These are phyloP conservation scores for Phodopus roborovskii DNA, from an alignment of 2,113 vertebrate genomes.

Conservation along the genomic window DNA sequence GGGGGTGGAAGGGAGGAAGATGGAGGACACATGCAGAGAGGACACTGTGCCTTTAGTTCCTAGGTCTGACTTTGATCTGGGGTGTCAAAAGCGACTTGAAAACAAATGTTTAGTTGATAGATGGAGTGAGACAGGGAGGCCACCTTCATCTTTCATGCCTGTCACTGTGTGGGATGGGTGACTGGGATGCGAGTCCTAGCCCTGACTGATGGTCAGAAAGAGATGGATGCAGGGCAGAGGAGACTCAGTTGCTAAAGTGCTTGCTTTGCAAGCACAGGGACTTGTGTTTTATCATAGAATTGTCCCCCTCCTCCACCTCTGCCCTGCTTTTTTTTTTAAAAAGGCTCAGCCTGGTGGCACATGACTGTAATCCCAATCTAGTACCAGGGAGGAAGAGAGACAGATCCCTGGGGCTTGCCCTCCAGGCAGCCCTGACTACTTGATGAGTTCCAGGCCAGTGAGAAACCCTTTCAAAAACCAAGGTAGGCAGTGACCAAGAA, in stretches of 20 bases:
- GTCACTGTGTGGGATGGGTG: neutral
- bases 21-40: accelerated
- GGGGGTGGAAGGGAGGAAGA: neutral
- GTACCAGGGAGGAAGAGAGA: neutral
- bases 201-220: neutral
- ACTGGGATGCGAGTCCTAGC: neutral
- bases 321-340: neutral
- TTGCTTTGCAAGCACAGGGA: neutral
- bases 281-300: neutral
- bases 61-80: neutral
- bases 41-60: neutral
- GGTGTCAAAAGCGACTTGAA: slow-evolving; percentile 42
- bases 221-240: neutral
- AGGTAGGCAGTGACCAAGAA: neutral
- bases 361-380: neutral
- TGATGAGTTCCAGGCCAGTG: neutral
- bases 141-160: slow-evolving; percentile 30
- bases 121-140: neutral
- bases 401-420: neutral
- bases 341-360: neutral
- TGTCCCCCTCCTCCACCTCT: no score
- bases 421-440: neutral
- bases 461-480: neutral
- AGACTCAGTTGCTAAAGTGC: neutral
- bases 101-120: neutral